Conservation (phyloP, 2,888 invertebrate genomes). For the Cordilura impudica region DNA sequence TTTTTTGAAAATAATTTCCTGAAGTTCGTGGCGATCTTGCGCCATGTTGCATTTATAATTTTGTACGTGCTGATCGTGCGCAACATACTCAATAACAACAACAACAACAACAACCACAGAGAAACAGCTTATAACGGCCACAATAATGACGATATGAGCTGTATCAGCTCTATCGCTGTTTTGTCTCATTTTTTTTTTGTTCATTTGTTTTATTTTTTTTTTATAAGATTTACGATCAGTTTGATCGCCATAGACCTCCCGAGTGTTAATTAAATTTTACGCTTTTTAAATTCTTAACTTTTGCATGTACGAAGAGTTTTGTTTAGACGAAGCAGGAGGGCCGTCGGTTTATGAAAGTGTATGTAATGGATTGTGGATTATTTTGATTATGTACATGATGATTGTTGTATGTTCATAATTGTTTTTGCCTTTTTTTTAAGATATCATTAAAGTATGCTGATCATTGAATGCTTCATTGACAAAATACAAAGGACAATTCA, state of each 20-base stretch:
- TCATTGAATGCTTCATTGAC: slow-evolving; percentile 45
- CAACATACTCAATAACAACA: slow-evolving; percentile 47
- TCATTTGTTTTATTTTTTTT: slow-evolving; percentile 55
- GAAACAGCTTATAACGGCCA: slow-evolving; percentile 20
- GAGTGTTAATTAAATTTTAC: slow-evolving; percentile 73
- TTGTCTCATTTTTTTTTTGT: slow-evolving; percentile 1
- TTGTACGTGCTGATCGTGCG: slow-evolving; percentile 75
- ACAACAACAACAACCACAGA: neutral
- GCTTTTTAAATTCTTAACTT: slow-evolving; percentile 47
- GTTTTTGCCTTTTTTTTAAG: slow-evolving; percentile 2
- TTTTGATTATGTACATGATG: slow-evolving; percentile 11
- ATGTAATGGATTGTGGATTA: slow-evolving; percentile 12
- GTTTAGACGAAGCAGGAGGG: neutral
- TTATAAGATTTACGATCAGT: slow-evolving; percentile 74
- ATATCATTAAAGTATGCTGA: slow-evolving; percentile 39
- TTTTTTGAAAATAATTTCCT: slow-evolving; percentile 49
- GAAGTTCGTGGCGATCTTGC: slow-evolving; percentile 65
- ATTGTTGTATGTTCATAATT: neutral
- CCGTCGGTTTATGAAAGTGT: neutral
- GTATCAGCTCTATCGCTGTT: slow-evolving; percentile 13
- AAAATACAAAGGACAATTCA: slow-evolving; percentile 8
- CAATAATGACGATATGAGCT: slow-evolving; percentile 45
- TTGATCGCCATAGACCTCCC: slow-evolving; percentile 76
- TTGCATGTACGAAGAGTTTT: neutral
- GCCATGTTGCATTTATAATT: slow-evolving; percentile 56